These are phyloP conservation scores for Drosophila trapezifrons DNA, from an alignment of 1,140 invertebrate species.

Conservation along the genomic window DNA sequence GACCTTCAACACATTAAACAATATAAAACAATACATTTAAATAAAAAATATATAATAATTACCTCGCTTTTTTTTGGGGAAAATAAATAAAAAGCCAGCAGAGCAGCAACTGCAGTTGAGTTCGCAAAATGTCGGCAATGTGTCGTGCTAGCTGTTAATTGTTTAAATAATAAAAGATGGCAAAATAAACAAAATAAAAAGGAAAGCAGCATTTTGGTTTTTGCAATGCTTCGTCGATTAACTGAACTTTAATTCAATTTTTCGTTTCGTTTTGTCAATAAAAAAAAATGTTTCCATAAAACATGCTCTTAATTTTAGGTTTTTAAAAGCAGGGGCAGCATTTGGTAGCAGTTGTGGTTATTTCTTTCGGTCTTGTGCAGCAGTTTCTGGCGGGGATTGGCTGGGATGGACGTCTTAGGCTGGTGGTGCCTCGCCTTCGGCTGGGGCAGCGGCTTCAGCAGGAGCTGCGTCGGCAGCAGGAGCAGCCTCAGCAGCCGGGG, in stretches of 20 bases:
- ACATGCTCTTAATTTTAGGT: slow-evolving; percentile 51
- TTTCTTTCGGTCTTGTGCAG: slow-evolving; percentile 23
- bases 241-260: slow-evolving; percentile 52
- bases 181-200: slow-evolving; percentile 36
- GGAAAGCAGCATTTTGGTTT: slow-evolving; percentile 53
- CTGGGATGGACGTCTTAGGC: slow-evolving; percentile 50
- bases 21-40: background rate
- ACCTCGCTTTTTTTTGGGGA: slow-evolving; percentile 40
- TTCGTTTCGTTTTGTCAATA: slow-evolving; percentile 46
- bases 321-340: slow-evolving; percentile 70
- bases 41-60: slow-evolving; percentile 48
- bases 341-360: slow-evolving; percentile 55
- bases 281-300: slow-evolving; percentile 33
- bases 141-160: slow-evolving; percentile 63
- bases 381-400: slow-evolving; percentile 22
- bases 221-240: slow-evolving; percentile 64
- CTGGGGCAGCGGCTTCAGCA: slow-evolving; percentile 36
- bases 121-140: slow-evolving; percentile 64
- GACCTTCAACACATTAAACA: slow-evolving; percentile 18
- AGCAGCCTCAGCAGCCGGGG: slow-evolving; percentile 25
- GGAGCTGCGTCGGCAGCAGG: slow-evolving; percentile 32
- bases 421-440: slow-evolving; percentile 82
- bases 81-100: slow-evolving; percentile 48
- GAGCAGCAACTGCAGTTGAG: slow-evolving; percentile 22
- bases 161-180: slow-evolving; percentile 45